These are phyloP conservation scores for Lasioglossum pauxillum DNA, from an alignment of 2,888 invertebrate species.

Conservation along the genomic window DNA sequence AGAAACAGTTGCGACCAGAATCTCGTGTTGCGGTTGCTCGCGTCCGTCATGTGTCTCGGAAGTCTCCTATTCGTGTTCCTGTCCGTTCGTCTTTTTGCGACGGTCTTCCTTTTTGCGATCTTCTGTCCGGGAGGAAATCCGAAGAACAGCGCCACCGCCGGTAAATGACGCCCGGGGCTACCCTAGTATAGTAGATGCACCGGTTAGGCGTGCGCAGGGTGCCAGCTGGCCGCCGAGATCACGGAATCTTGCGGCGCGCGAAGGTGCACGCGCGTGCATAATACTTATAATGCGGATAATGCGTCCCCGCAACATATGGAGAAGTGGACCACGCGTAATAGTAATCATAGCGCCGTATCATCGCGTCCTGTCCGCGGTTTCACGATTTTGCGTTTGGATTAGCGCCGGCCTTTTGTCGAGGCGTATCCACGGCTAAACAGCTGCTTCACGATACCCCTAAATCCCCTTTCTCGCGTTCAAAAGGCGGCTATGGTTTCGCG, in stretches of 20 bases:
- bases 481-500: neutral
- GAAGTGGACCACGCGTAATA: conserved; percentile 30
- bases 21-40: conserved; percentile 74
- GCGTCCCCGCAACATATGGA: conserved; percentile 60
- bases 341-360: neutral
- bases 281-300: conserved; percentile 41
- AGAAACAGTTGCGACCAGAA: conserved; percentile 69
- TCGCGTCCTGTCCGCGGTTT: conserved; percentile 55
- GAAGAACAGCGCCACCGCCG: conserved; percentile 62
- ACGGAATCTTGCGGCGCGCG: conserved; percentile 53
- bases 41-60: conserved; percentile 78
- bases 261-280: conserved; percentile 41
- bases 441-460: neutral
- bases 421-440: neutral
- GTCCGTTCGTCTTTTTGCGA: conserved; percentile 60
- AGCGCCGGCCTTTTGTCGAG: conserved; percentile 17
- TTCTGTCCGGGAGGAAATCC: conserved; percentile 62
- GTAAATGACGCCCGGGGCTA: conserved; percentile 71
- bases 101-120: neutral
- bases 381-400: conserved; percentile 61
- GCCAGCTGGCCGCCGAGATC: conserved; percentile 72
- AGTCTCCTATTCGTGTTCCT: conserved; percentile 50
- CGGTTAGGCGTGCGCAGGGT: conserved; percentile 53
- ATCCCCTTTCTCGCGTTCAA: neutral
- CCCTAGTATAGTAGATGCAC: neutral